Percentiles rank a stretch among this genome's conserved stretches.
Conservation (phyloP, 2,888 invertebrate genomes). For the Spicauda simplicius region DNA sequence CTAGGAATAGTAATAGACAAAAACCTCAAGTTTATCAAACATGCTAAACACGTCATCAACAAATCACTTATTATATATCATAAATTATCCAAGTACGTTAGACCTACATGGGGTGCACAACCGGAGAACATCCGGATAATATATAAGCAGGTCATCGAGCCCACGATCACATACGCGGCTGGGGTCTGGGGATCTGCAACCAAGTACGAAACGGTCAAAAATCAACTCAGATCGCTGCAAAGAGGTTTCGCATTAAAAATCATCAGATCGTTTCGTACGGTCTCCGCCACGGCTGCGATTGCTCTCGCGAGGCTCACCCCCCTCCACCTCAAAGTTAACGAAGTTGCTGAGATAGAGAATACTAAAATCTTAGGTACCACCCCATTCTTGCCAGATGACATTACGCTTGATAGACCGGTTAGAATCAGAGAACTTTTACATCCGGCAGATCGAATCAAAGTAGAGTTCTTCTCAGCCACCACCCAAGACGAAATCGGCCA, state of each 20-base stretch:
- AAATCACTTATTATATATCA: too few relatives aligned
- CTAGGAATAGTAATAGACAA: too few relatives aligned
- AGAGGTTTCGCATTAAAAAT: constrained; percentile 15
- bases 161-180: too few relatives aligned
- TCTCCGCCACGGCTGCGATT: constrained; percentile 3
- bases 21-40: too few relatives aligned
- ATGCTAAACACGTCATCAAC: too few relatives aligned
- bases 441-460: background rate
- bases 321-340: too few relatives aligned
- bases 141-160: too few relatives aligned
- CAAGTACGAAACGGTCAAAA: background rate
- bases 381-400: too few relatives aligned
- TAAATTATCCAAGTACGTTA: too few relatives aligned
- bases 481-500: constrained; percentile 3
- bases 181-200: constrained; percentile 20
- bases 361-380: background rate
- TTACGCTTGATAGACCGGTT: too few relatives aligned
- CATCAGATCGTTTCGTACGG: constrained; percentile 3
- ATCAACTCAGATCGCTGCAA: background rate
- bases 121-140: too few relatives aligned
- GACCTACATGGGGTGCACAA: too few relatives aligned
- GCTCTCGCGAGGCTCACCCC: background rate
- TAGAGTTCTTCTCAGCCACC: background rate
- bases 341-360: background rate
- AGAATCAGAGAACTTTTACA: background rate